Evolutionary conservation across 2,113 vertebrate genomes (phyloP).

Genomic region (Cygnus buccinator): DNA sequence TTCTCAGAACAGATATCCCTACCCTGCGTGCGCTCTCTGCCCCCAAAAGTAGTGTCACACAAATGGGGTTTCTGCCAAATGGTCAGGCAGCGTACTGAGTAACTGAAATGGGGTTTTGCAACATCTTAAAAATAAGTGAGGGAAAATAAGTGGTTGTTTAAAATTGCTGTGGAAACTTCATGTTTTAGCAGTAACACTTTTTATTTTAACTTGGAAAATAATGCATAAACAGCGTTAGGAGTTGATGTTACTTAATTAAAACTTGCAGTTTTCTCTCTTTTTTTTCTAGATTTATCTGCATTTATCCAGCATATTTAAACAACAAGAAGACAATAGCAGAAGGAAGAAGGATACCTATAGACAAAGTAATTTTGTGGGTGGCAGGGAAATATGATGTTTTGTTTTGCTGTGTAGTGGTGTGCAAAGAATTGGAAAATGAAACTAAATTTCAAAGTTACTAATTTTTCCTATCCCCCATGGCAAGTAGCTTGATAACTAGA

Average conservation of each 20-base stretch:
- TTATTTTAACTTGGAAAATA: neutral
- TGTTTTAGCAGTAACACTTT: neutral
- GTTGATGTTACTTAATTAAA: neutral
- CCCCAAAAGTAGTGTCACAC: neutral
- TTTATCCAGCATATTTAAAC: slow-evolving; percentile 96
- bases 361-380: slow-evolving; percentile 81
- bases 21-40: accelerated
- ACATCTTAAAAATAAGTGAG: neutral
- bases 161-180: neutral
- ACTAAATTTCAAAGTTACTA: neutral
- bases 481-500: neutral
- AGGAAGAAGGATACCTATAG: slow-evolving; percentile 89
- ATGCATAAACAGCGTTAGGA: neutral
- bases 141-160: neutral
- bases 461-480: neutral
- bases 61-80: neutral
- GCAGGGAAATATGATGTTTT: neutral
- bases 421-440: neutral
- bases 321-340: slow-evolving; percentile 97
- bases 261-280: neutral
- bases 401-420: neutral
- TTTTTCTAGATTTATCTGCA: slow-evolving; percentile 87
- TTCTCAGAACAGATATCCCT: accelerated
- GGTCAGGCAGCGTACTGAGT: accelerated
- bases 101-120: neutral